A percentile compares a stretch with the other conserved stretches of the same genome.
Conservation (phyloP, 2,888 invertebrate genomes). For the Epirrhoe tristata region DNA sequence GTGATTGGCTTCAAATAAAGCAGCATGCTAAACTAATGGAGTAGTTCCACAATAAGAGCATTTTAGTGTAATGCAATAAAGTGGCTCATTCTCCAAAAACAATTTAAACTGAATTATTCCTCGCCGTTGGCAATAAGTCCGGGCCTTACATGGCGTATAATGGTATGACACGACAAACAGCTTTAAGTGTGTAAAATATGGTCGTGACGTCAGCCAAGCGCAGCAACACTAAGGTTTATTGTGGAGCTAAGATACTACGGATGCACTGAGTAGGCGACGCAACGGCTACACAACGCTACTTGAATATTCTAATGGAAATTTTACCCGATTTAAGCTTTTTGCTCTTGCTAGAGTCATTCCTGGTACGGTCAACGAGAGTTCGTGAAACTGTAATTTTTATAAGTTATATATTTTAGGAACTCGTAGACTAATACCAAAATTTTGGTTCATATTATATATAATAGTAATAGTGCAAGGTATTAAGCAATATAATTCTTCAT, state of each 20-base stretch:
- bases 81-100: slow-evolving; percentile 71
- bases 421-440: no score
- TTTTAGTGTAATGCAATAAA: slow-evolving; percentile 74
- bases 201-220: slow-evolving; percentile 78
- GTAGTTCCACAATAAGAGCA: slow-evolving; percentile 71
- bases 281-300: slow-evolving; percentile 46
- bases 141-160: slow-evolving; percentile 82
- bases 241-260: slow-evolving; percentile 67
- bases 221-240: slow-evolving; percentile 72
- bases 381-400: no score
- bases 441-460: no score
- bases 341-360: background rate
- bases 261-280: slow-evolving; percentile 52
- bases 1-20: slow-evolving; percentile 7
- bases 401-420: no score
- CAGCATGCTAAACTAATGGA: slow-evolving; percentile 47
- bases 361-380: background rate
- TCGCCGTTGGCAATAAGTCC: slow-evolving; percentile 78
- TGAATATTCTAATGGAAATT: slow-evolving; percentile 33
- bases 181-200: slow-evolving; percentile 85
- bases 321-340: slow-evolving; percentile 28
- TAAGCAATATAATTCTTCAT: no score
- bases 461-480: no score
- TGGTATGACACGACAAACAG: slow-evolving; percentile 85
- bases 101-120: slow-evolving; percentile 82